Evolutionary conservation across 2,888 invertebrate genomes (phyloP).

Genomic region (Acronicta aceris): DNA sequence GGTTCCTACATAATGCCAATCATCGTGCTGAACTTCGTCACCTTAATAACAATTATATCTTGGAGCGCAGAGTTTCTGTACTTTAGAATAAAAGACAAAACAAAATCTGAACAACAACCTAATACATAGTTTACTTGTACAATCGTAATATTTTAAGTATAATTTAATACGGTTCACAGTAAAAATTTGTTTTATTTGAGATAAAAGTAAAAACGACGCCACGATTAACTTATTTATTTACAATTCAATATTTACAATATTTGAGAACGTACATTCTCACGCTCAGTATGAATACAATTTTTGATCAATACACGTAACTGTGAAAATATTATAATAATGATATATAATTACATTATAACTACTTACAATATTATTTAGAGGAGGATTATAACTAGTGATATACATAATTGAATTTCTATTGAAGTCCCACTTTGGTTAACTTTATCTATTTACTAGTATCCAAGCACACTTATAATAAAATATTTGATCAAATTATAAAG

Average conservation of each 20-base stretch:
- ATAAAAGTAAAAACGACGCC: conserved; percentile 16
- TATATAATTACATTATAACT: conserved; percentile 27
- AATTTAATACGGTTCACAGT: conserved; percentile 33
- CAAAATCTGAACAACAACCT: conserved; percentile 51
- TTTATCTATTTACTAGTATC: conserved; percentile 50
- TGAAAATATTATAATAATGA: conserved; percentile 28
- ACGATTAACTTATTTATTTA: conserved; percentile 56
- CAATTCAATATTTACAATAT: conserved; percentile 55
- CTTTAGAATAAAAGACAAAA: conserved; percentile 71
- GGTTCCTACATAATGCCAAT: conserved; percentile 90
- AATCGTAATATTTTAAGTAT: conserved; percentile 24
- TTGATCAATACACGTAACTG: conserved; percentile 39
- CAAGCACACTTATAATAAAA: conserved; percentile 25
- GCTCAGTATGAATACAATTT: conserved; percentile 40
- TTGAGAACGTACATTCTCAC: conserved; percentile 8
- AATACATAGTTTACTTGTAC: conserved; percentile 28
- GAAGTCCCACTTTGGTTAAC: conserved; percentile 72
- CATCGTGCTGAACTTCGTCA: conserved; percentile 90
- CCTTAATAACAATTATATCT: conserved; percentile 88
- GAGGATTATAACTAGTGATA: conserved; percentile 30
- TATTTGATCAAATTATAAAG: conserved; percentile 76
- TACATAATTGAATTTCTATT: conserved; percentile 26
- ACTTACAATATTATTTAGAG: conserved; percentile 22
- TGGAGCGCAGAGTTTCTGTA: conserved; percentile 89
- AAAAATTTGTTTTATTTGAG: conserved; percentile 28